Evolutionary conservation across 2,113 vertebrate genomes (phyloP), one percentile per base, ranked within the genome.

Genomic region (Perca fluviatilis): DNA sequence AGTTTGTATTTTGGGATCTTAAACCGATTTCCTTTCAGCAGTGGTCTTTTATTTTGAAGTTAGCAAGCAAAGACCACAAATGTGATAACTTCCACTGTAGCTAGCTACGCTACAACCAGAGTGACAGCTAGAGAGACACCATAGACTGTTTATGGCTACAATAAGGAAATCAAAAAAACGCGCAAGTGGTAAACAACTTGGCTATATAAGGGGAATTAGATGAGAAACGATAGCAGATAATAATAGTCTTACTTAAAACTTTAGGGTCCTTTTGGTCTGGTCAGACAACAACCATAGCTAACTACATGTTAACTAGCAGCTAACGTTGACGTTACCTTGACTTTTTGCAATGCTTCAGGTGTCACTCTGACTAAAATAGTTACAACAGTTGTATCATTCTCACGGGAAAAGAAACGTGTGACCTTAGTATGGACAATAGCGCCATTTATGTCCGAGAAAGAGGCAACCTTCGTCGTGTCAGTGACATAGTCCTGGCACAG

Each of bases 381-480:
- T 68, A 2, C 33, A 18, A 46, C 10, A 51, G 8, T 69, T 68
- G 19, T 27, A 16, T 78, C 53, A 3, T 18, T 11, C 63, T 15
- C 33, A 14, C 6, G 12, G 43, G 30, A 16, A 25, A 66, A 50
- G 1, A 27, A 66, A 54, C 23, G 67, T 70, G 40, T 25, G 53
- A 65, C 47, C 1, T 67, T 30, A 82, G 1, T 3, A 80, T 90
- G 92, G 96, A 96, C 68, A 80, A 80, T 33, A 95, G 95, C 46
- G 88, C 94, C 0, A 87, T 98, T 74, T 99, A 97, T 0, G 95
- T 99, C 70, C 95, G 97, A 60, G 98, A 99, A 90, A 96, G 95
- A 33, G 97, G 98, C 67, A 93, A 85, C 79, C 95, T 99, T 27
- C 96, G 95, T 16, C 74, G 94, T 83, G 94, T 97, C 63, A 92